phyloP scores from a whole-genome alignment of 1,140 invertebrate genomes.

The Bombyx mori region ASM3026992v2 NC_085110.1:12958501-12959000 shows the following conservation, averaged over 20 bases:
- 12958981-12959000: no score
- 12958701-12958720: slow-evolving; percentile 93
- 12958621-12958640: no score
- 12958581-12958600: no score
- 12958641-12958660: background rate
- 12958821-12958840: no score
- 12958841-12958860: background rate
- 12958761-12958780: slow-evolving; percentile 75
- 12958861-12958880: background rate
- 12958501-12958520: no score
- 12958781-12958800: slow-evolving; percentile 7
- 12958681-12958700: slow-evolving; percentile 83
- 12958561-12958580: no score
- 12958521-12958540: no score
- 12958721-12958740: slow-evolving; percentile 85
- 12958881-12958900: background rate
- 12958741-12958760: slow-evolving; percentile 78
- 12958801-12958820: background rate
- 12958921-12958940: slow-evolving; percentile 52
- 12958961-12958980: no score
- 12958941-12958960: slow-evolving; percentile 17
- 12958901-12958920: slow-evolving; percentile 46
- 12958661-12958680: slow-evolving; percentile 18
- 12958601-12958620: no score
- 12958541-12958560: no score